Evolutionary conservation across 2,888 invertebrate genomes (phyloP), one percentile per base, ranked within the genome.

Genomic region (Oconnorella tubifera): DNA sequence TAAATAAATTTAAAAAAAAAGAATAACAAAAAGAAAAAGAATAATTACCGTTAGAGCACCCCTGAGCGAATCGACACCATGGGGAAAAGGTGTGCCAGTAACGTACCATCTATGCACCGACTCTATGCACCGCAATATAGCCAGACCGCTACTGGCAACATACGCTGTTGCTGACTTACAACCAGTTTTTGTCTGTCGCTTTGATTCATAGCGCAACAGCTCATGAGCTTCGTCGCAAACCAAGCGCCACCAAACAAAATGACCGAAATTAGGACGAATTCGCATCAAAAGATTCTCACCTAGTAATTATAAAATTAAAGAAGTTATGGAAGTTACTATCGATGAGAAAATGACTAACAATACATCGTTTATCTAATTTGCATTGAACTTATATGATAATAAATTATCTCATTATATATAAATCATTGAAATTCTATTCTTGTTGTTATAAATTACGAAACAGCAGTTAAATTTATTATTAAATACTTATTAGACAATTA

Each of bases 191-290:
- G 6, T 27, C 10, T 6, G 6, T 6, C 53, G 14, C 56, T 64
- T 62, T 19, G 28, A 27, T 3, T 64, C 61, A 33, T 65, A 65
- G 4, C 56, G 49, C n/a, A 65, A n/a, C 23, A 65, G 61, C 32
- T 65, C 65, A 28, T 65, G 65, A 4, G 62, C 65, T 49, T 65
- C 65, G 51, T 65, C 65, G 23, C 58, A 57, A 2, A 65, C 62
- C 19, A 65, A 6, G 2, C 65, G 40, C 65, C 65, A 65, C 65
- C 65, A 65, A 23, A 29, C n/a, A 33, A 65, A 65, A 29, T 65
- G 65, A 28, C 32, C 19, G n/a, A 65, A 23, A 51, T 65, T 65
- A 23, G 65, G 65, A 10, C 33, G 19, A 33, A 62, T 55, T 10
- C 25, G 23, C 10, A 25, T n/a, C 50, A 65, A 57, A 1, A 62